phyloP scores from a whole-genome alignment of 2,797 vertebrate genomes.

The Heliangelus exortis region DNA sequence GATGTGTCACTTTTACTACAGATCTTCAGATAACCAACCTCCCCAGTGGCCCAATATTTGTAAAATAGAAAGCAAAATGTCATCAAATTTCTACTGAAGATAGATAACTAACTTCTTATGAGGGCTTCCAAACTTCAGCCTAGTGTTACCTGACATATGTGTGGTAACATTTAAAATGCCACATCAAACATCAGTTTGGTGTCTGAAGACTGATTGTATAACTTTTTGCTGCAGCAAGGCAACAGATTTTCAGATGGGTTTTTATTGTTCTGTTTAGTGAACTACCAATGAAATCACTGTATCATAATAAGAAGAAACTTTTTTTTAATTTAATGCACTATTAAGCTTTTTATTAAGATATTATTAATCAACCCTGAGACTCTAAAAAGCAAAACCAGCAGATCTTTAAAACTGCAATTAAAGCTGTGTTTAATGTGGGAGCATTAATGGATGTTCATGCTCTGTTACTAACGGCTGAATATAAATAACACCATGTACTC shows the following conservation, averaged over 20 bases:
- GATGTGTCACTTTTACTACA: conserved; percentile 26
- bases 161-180: background rate
- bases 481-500: conserved; percentile 42
- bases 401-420: conserved; percentile 68
- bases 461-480: conserved; percentile 69
- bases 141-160: background rate
- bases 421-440: conserved; percentile 71
- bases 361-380: conserved; percentile 72
- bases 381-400: conserved; percentile 69
- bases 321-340: conserved; percentile 63
- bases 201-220: conserved; percentile 1
- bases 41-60: background rate
- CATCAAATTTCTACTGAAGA: background rate
- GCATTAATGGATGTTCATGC: conserved; percentile 70
- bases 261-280: conserved; percentile 58
- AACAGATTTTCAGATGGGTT: conserved; percentile 23
- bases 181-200: background rate
- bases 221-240: background rate
- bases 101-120: background rate
- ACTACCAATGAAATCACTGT: conserved; percentile 20
- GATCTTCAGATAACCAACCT: background rate
- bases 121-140: background rate
- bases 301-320: conserved; percentile 47
- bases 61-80: background rate
- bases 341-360: conserved; percentile 73